Evolutionary conservation across 2,888 invertebrate species (phyloP), one percentile per base, ranked within the genome.

Genomic region (Helicoverpa assulta): DNA sequence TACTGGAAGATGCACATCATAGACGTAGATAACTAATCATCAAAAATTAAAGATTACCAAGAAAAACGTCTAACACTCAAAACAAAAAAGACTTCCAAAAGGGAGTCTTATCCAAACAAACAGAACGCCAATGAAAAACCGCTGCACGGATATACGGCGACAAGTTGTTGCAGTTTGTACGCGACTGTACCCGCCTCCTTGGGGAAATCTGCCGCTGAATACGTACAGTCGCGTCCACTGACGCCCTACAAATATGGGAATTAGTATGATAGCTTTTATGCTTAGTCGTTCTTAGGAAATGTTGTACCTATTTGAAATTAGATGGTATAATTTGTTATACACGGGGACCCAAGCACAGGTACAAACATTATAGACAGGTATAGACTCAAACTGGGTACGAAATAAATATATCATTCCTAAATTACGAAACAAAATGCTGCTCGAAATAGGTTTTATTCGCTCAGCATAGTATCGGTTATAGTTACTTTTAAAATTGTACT

Each of bases 111-210:
- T 18, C 40, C 19, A 57, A 53, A 19, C 77, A 76, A 80, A 80
- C 60, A 64, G 69, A 60, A 57, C 33, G 29, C 21, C 51, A 14
- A 37, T 58, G 76, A 55, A 72, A 80, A 72, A 76, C 8, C 52
- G 21, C 7, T 64, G 78, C 67, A 60, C 70, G 59, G 81, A 78
- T 81, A 81, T 68, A 73, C 50, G 65, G 66, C 68, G 84, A 81
- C 84, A 83, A 83, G 82, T 81, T 81, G 84, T 78, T 73, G 84
- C 79, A 81, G 75, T 81, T 81, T 81, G 84, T 81, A 66, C 68
- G 63, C 81, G 59, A 64, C 67, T 74, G 72, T 73, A 75, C 67
- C 56, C 61, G 19, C 26, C 62, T 81, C 81, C 81, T 81, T 70
- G 68, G 81, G 81, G 81, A 81, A 81, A 81, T 81, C 84, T 83